Conservation (phyloP, 2,113 vertebrate genomes). For the Podiceps cristatus region DNA sequence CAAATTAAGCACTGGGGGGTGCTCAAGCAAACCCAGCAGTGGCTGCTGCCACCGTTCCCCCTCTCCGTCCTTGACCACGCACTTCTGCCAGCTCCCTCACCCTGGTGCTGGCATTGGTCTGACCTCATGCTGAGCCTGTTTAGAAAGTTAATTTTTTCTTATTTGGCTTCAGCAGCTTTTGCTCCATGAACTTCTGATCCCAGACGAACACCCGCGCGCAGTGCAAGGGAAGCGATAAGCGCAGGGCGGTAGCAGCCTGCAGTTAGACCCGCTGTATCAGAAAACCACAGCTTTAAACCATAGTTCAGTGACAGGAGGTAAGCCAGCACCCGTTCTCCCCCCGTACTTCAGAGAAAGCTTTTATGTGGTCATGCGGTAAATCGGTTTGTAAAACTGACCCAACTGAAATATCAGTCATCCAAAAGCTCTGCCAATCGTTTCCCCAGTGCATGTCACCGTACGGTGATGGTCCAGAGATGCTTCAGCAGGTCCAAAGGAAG, state of each 20-base stretch:
- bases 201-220: neutral
- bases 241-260: neutral
- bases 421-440: neutral
- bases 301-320: neutral
- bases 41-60: neutral
- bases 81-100: neutral
- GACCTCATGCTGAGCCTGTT: neutral
- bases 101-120: neutral
- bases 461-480: neutral
- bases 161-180: neutral
- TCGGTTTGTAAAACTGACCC: neutral
- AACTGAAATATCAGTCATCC: neutral
- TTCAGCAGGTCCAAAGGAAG: neutral
- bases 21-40: neutral
- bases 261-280: neutral
- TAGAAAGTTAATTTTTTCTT: slow-evolving; percentile 18
- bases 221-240: slow-evolving; percentile 14
- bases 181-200: slow-evolving; percentile 2
- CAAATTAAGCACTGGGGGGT: neutral
- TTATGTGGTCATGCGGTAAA: neutral
- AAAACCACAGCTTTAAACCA: neutral
- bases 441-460: neutral
- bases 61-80: neutral
- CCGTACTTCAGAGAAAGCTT: neutral
- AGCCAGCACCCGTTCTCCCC: neutral